Conservation (phyloP, 2,888 invertebrate species). For the Eurytoma californica region DNA sequence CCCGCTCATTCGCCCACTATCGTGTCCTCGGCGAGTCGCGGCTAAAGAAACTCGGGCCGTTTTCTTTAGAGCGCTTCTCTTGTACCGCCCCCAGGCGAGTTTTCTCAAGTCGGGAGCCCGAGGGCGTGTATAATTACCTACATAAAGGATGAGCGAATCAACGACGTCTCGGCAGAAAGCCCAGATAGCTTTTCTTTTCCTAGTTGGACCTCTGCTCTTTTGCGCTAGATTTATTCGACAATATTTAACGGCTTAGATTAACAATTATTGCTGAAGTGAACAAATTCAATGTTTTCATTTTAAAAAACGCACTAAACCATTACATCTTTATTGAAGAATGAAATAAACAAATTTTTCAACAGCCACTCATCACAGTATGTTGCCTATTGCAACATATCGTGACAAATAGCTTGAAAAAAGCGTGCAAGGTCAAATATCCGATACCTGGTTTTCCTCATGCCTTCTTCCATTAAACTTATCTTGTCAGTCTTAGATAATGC, state of each 20-base stretch:
- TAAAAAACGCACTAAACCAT: no score
- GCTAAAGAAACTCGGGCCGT: constrained; percentile 23
- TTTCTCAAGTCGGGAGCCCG: neutral
- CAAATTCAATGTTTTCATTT: no score
- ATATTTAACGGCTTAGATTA: neutral
- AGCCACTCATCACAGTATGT: no score
- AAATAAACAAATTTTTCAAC: no score
- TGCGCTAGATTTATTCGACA: constrained; percentile 34
- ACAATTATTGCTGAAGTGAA: no score
- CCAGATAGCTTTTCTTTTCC: constrained; percentile 4
- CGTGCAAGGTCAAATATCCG: constrained; percentile 18
- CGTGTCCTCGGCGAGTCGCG: neutral
- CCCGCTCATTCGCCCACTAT: neutral
- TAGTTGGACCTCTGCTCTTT: neutral
- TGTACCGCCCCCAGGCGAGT: neutral
- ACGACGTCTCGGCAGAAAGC: neutral
- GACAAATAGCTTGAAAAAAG: constrained; percentile 11
- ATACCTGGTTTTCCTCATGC: constrained; percentile 14
- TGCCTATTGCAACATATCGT: neutral
- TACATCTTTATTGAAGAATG: no score
- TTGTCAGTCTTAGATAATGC: no score
- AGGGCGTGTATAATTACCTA: constrained; percentile 39
- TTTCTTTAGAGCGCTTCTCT: constrained; percentile 37
- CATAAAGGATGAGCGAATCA: neutral
- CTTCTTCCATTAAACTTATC: neutral